These are phyloP conservation scores for Pitta sordida DNA, from an alignment of 2,113 vertebrate genomes.

Conservation along the genomic window DNA sequence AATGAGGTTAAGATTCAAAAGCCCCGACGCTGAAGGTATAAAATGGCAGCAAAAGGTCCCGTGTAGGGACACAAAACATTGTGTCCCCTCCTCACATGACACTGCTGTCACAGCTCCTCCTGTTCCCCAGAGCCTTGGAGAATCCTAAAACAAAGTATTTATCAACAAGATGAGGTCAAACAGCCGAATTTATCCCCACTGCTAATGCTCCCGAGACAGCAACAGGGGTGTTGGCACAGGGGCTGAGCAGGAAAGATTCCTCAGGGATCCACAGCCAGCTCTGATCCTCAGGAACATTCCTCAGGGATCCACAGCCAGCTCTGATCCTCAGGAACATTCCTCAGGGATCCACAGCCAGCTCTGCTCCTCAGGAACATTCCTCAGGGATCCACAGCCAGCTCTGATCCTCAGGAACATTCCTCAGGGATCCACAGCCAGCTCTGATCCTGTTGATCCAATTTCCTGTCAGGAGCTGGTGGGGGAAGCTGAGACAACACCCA, in stretches of 20 bases:
- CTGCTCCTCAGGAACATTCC: too few relatives aligned
- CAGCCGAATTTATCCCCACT: constrained; percentile 25
- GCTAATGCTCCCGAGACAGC: constrained; percentile 2
- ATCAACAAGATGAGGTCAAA: constrained; percentile 68
- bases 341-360: too few relatives aligned
- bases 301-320: too few relatives aligned
- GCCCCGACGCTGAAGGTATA: background rate
- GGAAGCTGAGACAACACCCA: background rate
- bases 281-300: too few relatives aligned
- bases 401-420: too few relatives aligned
- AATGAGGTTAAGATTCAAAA: background rate
- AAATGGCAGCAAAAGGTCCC: background rate
- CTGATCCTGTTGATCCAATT: background rate
- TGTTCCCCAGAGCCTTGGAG: background rate
- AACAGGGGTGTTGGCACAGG: background rate
- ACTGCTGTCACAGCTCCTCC: background rate
- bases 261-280: too few relatives aligned
- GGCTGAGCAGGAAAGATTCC: background rate
- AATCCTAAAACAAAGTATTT: constrained; percentile 39
- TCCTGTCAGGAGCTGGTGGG: background rate
- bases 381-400: too few relatives aligned
- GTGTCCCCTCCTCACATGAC: background rate
- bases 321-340: too few relatives aligned
- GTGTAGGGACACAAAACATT: accelerated
- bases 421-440: too few relatives aligned